Conservation (phyloP, 2,797 vertebrate genomes). For the Pogoniulus pusillus region DNA sequence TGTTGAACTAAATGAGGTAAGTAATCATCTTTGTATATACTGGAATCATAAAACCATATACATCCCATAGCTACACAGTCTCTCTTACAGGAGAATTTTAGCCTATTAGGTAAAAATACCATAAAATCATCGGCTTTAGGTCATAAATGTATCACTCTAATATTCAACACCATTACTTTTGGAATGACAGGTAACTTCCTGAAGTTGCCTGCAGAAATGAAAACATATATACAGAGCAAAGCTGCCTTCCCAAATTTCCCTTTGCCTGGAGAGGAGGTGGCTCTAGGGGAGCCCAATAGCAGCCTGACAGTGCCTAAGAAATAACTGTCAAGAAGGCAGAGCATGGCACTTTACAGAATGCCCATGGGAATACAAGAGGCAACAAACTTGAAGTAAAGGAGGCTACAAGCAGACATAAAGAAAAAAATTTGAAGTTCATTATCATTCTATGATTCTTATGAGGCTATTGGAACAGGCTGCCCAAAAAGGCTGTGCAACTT, state of each 20-base stretch:
- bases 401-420: background rate
- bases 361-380: background rate
- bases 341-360: background rate
- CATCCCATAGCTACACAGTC: background rate
- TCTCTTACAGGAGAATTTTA: background rate
- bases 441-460: too few species aligned
- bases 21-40: conserved; percentile 11
- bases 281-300: background rate
- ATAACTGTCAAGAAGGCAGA: background rate
- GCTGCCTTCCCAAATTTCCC: background rate
- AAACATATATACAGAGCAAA: background rate
- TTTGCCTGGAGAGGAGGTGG: background rate
- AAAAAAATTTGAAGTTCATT: background rate
- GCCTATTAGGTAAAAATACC: background rate
- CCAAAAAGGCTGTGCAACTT: background rate
- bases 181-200: background rate
- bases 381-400: rapidly evolving
- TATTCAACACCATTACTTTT: background rate
- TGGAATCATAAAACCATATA: background rate
- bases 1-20: conserved; percentile 65
- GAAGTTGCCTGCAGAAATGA: background rate
- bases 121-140: background rate
- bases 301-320: background rate
- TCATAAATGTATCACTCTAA: background rate
- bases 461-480: background rate